A percentile compares a stretch with the other conserved stretches of the same genome.
Evolutionary conservation across 2,797 vertebrate genomes (phyloP).

Genomic region (Schizothorax lantsangensis): DNA sequence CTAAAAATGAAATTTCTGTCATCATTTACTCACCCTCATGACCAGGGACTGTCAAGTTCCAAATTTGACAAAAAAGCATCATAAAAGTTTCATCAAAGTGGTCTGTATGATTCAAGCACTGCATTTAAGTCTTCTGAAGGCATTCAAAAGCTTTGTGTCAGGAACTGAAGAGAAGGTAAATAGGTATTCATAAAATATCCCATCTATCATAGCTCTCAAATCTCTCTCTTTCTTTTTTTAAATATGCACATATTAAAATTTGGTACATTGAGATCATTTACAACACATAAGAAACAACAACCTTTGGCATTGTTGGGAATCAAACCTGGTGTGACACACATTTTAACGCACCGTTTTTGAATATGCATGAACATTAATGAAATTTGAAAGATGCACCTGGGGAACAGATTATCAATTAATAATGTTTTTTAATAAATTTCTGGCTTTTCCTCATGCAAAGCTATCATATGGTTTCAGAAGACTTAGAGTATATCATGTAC

Average conservation of each 20-base stretch:
- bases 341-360: background rate
- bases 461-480: background rate
- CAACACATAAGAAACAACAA: background rate
- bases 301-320: background rate
- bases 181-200: background rate
- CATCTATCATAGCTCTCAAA: background rate
- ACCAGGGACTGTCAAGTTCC: background rate
- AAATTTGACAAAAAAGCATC: slow-evolving; percentile 15
- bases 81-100: slow-evolving; percentile 17
- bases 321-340: background rate
- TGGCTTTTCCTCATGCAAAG: background rate
- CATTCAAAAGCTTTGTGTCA: background rate
- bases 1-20: background rate
- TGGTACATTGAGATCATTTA: background rate
- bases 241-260: background rate
- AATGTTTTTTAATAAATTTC: background rate
- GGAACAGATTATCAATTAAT: background rate
- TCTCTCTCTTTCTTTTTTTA: background rate
- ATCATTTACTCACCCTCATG: slow-evolving; percentile 21
- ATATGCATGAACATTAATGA: background rate
- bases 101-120: background rate
- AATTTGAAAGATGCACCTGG: background rate
- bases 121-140: background rate
- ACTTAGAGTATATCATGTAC: background rate
- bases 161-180: background rate